These are phyloP conservation scores for Bucorvus abyssinicus DNA, from an alignment of 2,797 vertebrate species.

Conservation along the genomic window DNA sequence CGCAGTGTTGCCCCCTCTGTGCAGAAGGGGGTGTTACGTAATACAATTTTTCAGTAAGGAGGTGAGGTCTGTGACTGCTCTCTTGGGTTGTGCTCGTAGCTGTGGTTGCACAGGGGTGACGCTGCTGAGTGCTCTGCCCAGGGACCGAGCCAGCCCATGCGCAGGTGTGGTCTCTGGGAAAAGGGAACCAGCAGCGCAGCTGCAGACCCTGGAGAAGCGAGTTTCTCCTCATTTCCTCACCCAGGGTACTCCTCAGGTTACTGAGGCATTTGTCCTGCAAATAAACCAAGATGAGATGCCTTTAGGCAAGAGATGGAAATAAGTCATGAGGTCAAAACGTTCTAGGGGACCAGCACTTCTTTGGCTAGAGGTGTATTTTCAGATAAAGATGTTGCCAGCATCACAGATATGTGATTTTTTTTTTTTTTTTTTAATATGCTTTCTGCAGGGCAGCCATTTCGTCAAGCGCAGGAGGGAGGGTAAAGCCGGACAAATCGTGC, in stretches of 20 bases:
- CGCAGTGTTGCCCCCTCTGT: neutral
- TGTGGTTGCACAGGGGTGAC: neutral
- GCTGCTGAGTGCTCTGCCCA: neutral
- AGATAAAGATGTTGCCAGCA: neutral
- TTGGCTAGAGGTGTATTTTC: neutral
- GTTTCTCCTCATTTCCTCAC: neutral
- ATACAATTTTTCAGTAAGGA: neutral
- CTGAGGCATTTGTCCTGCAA: neutral
- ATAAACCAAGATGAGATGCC: neutral
- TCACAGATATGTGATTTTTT: neutral
- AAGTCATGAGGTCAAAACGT: neutral
- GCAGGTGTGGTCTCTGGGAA: neutral
- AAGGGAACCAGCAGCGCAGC: neutral
- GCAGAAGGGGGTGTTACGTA: neutral
- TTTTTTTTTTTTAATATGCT: neutral
- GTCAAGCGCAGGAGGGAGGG: neutral
- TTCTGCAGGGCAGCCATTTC: neutral
- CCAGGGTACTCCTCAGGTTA: neutral
- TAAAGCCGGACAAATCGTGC: neutral
- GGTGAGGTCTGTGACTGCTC: neutral
- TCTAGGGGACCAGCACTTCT: neutral
- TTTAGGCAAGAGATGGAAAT: neutral
- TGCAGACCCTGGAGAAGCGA: neutral
- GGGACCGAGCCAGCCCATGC: neutral
- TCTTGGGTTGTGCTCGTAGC: neutral